Percentiles rank a stretch among this genome's conserved stretches.
Evolutionary conservation across 2,888 invertebrate species (phyloP).

Genomic region (Cyclophora albipunctata): DNA sequence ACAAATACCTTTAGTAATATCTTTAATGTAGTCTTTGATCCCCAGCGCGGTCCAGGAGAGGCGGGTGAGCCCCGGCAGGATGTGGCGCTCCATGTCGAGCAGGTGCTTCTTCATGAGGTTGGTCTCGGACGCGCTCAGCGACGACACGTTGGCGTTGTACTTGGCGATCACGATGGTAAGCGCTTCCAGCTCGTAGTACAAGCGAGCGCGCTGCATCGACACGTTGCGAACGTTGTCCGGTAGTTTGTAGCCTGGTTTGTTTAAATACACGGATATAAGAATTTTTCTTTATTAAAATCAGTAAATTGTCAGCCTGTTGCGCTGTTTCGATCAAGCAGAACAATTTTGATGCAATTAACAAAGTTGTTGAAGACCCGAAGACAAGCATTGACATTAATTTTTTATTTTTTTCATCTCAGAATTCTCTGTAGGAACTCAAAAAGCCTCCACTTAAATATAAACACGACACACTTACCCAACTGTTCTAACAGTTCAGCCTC

Average conservation of each 20-base stretch:
- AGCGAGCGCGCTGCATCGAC: slow-evolving; percentile 77
- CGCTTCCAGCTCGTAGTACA: slow-evolving; percentile 79
- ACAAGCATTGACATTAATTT: too few relatives aligned
- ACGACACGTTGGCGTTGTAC: slow-evolving; percentile 79
- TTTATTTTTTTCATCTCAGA: too few relatives aligned
- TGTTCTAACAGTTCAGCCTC: slow-evolving; percentile 86
- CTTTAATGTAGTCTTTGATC: slow-evolving; percentile 81
- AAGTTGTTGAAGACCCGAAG: too few relatives aligned
- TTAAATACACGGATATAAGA: too few relatives aligned
- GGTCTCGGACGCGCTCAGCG: slow-evolving; percentile 82
- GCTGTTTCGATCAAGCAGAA: too few relatives aligned
- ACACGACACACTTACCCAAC: slow-evolving; percentile 58
- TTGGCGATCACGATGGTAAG: slow-evolving; percentile 74
- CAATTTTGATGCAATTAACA: too few relatives aligned
- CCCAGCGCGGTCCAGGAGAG: slow-evolving; percentile 92
- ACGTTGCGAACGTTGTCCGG: slow-evolving; percentile 69
- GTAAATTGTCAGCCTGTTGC: too few relatives aligned
- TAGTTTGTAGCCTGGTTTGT: slow-evolving; percentile 48
- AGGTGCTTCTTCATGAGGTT: slow-evolving; percentile 81
- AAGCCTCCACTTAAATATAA: too few relatives aligned
- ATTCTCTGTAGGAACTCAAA: too few relatives aligned
- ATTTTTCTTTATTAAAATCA: too few relatives aligned
- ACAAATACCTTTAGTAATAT: slow-evolving; percentile 56
- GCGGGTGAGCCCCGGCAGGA: slow-evolving; percentile 87
- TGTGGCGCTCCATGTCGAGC: slow-evolving; percentile 81